phyloP scores from a whole-genome alignment of 2,888 invertebrate species.

The Ornithoptera alexandrae region DNA sequence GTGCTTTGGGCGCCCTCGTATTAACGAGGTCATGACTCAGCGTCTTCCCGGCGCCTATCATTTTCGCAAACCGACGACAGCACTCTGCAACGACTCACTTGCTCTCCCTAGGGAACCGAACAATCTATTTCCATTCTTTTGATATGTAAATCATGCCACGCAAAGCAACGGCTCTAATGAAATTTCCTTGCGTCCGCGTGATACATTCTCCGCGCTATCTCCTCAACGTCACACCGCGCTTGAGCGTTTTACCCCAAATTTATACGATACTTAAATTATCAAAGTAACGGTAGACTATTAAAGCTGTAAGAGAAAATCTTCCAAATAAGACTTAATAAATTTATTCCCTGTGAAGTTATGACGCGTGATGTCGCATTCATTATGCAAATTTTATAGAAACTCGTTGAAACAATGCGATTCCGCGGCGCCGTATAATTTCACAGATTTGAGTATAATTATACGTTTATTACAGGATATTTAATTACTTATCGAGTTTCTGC shows the following conservation, averaged over 20 bases:
- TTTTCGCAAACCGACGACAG: constrained; percentile 44
- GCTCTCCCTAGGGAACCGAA: constrained; percentile 42
- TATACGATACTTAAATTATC: constrained; percentile 11
- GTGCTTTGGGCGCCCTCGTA: constrained; percentile 42
- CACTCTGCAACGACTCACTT: constrained; percentile 44
- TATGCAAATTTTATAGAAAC: constrained; percentile 56
- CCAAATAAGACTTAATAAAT: constrained; percentile 64
- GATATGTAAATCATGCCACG: constrained; percentile 32
- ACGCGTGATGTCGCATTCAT: constrained; percentile 68
- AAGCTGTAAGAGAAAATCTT: constrained; percentile 26
- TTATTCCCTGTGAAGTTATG: constrained; percentile 64
- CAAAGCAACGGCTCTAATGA: constrained; percentile 24
- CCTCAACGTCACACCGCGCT: neutral
- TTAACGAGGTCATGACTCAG: constrained; percentile 70
- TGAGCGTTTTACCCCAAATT: constrained; percentile 6
- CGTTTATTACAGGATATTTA: constrained; percentile 30
- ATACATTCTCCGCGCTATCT: constrained; percentile 7
- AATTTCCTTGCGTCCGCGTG: constrained; percentile 17
- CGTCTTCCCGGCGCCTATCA: constrained; percentile 65
- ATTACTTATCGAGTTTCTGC: constrained; percentile 9
- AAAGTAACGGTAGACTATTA: constrained; percentile 16
- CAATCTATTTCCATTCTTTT: constrained; percentile 54
- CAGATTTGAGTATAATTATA: constrained; percentile 23
- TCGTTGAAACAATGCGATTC: constrained; percentile 30
- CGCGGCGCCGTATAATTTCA: constrained; percentile 36